Conservation (phyloP, 92 coral and sea anemone genomes). For the Actinostola sp. region DNA sequence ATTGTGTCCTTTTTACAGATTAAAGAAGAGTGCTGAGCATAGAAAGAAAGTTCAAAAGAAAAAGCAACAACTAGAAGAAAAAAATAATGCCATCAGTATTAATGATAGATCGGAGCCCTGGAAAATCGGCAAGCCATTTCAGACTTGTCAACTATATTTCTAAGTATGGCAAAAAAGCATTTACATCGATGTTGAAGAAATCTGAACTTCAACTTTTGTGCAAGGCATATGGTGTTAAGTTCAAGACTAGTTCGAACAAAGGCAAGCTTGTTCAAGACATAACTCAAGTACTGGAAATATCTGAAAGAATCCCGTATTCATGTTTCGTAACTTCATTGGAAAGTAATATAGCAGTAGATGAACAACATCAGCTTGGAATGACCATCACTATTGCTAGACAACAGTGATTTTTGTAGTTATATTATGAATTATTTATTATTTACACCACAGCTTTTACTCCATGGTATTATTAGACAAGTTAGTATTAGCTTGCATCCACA, state of each 20-base stretch:
- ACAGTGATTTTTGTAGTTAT: too few relatives aligned
- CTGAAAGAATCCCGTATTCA: neutral
- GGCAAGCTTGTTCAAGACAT: neutral
- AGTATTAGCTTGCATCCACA: too few relatives aligned
- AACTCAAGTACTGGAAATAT: neutral
- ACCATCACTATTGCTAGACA: constrained; percentile 7
- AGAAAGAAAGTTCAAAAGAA: constrained; percentile 44
- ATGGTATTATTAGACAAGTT: too few relatives aligned
- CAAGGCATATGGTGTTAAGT: constrained; percentile 1
- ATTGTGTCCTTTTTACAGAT: too few relatives aligned
- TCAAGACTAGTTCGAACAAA: neutral
- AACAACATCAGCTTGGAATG: neutral
- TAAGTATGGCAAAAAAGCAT: constrained; percentile 41
- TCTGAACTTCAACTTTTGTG: constrained; percentile 8
- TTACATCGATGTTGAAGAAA: constrained; percentile 24
- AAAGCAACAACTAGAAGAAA: constrained; percentile 45
- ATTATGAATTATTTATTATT: too few relatives aligned
- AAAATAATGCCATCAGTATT: constrained; percentile 24
- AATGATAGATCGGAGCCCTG: constrained; percentile 34
- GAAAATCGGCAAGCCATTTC: constrained; percentile 29
- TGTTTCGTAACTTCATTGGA: constrained; percentile 8
- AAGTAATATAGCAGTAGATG: neutral
- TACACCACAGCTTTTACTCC: too few relatives aligned
- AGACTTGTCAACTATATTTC: constrained; percentile 19
- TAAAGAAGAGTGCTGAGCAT: constrained; percentile 52